Evolutionary conservation across 1,140 invertebrate species (phyloP), one percentile per base, ranked within the genome.

Genomic region (Pseudomyrmex sp.): DNA sequence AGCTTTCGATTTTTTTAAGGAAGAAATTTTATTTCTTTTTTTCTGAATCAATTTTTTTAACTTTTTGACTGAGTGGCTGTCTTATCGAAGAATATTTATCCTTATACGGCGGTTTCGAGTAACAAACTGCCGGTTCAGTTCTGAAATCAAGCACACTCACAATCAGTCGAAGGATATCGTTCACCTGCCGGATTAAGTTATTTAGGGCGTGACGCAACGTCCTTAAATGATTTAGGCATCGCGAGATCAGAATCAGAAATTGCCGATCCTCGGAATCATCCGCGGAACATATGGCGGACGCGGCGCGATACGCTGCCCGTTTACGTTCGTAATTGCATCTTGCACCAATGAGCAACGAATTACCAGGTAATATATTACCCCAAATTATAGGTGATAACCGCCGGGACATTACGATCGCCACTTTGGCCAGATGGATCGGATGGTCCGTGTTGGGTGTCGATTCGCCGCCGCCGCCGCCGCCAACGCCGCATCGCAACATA

Each of bases 301-400:
- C 83, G 85, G 83, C 84, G 20, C 79, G 63, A 70, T 62, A 15
- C 59, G 83, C 72, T 73, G 82, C 75, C 68, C 62, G 66, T 86
- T 80, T 85, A 83, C 59, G 84, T 82, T 94, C 87, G 91, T 94
- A 94, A 94, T 94, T 93, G 90, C 91, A 91, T 93, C 92, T 93
- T 93, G 92, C 92, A 91, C 91, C 91, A 92, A 92, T 93, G 92
- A 92, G 89, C 89, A 91, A 91, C 89, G 92, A 93, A 94, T 93
- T 93, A 93, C 91, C 90, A 91, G 91, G 92, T 94, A 94, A 94
- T 94, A 94, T 94, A 94, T 94, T 94, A 94, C 93, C 91, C 89
- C 86, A 94, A 94, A 94, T 94, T 94, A 94, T 93, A 93, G 93
- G 91, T 93, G 93, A 94, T 94, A 93, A 93, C 91, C 93, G 86